phyloP scores from a whole-genome alignment of 2,113 vertebrate genomes.

The Tychaedon coryphoeus region DNA sequence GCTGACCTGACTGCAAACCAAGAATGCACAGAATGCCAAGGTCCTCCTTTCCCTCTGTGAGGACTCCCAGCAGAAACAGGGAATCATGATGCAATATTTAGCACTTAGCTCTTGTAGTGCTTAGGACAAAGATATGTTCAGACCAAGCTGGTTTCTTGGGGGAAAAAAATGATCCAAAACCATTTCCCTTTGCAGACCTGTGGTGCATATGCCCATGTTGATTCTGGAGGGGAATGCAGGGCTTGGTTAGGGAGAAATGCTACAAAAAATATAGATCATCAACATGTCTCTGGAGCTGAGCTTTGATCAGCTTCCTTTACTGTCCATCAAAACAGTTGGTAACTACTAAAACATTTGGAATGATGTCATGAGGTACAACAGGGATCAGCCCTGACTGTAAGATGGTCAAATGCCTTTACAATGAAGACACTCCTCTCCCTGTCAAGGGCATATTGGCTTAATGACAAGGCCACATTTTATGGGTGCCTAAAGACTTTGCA shows the following conservation, averaged over 20 bases:
- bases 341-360: constrained; percentile 34
- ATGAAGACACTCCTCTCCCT: constrained; percentile 4
- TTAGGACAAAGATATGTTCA: neutral
- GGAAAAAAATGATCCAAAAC: neutral
- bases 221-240: neutral
- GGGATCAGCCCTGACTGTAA: neutral
- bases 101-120: neutral
- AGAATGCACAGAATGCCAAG: constrained; percentile 38
- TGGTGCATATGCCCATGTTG: neutral
- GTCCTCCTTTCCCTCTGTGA: neutral
- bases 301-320: constrained; percentile 43
- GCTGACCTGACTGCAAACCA: constrained; percentile 32
- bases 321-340: constrained; percentile 4
- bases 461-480: neutral
- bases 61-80: neutral
- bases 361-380: neutral
- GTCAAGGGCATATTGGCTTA: neutral
- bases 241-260: neutral
- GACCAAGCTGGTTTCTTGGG: neutral
- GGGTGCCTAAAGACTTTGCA: neutral
- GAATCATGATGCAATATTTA: neutral
- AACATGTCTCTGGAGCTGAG: neutral
- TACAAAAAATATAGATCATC: neutral
- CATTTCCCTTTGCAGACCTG: neutral
- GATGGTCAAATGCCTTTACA: constrained; percentile 20